These are phyloP conservation scores for Lethenteron reissneri DNA, from an alignment of 2,113 vertebrate genomes.

Conservation along the genomic window DNA sequence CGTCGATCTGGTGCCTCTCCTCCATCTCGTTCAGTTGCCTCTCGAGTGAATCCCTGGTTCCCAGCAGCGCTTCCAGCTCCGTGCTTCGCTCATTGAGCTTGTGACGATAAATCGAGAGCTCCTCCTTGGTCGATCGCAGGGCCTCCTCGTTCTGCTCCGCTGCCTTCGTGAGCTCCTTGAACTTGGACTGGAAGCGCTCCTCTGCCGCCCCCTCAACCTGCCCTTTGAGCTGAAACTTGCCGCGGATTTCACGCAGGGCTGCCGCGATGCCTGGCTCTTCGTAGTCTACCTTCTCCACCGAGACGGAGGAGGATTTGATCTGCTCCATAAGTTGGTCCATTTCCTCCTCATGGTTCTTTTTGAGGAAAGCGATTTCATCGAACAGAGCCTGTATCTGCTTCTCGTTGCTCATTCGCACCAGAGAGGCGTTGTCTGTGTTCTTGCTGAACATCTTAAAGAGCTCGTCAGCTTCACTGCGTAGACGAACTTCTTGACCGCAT, in stretches of 20 bases:
- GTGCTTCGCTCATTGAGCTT: constrained; percentile 21
- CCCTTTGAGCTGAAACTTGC: constrained; percentile 19
- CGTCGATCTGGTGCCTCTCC: constrained; percentile 22
- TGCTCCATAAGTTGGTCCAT: constrained; percentile 20
- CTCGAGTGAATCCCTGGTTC: constrained; percentile 24
- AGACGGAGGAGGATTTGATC: constrained; percentile 15
- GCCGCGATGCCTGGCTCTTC: constrained; percentile 20
- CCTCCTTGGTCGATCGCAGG: constrained; percentile 18
- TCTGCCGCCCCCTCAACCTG: constrained; percentile 12
- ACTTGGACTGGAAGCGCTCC: constrained; percentile 20
- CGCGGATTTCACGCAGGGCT: constrained; percentile 24
- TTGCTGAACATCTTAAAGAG: constrained; percentile 17
- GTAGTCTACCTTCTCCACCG: constrained; percentile 12
- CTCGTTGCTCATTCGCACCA: constrained; percentile 1
- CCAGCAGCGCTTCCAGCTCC: constrained; percentile 24
- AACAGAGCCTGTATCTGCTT: constrained; percentile 17
- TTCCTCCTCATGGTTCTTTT: constrained; percentile 21
- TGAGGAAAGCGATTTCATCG: constrained; percentile 24
- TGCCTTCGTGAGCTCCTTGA: constrained; percentile 22
- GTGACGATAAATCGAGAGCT: constrained; percentile 21
- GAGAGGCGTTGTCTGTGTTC: constrained; percentile 13
- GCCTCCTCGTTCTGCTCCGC: constrained; percentile 22
- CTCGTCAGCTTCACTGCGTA: constrained; percentile 17
- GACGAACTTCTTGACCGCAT: constrained; percentile 13
- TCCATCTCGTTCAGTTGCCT: constrained; percentile 25